Percentiles rank a stretch among this genome's conserved stretches.
phyloP scores from a whole-genome alignment of 2,113 vertebrate species.

The Saimiri boliviensis region DNA sequence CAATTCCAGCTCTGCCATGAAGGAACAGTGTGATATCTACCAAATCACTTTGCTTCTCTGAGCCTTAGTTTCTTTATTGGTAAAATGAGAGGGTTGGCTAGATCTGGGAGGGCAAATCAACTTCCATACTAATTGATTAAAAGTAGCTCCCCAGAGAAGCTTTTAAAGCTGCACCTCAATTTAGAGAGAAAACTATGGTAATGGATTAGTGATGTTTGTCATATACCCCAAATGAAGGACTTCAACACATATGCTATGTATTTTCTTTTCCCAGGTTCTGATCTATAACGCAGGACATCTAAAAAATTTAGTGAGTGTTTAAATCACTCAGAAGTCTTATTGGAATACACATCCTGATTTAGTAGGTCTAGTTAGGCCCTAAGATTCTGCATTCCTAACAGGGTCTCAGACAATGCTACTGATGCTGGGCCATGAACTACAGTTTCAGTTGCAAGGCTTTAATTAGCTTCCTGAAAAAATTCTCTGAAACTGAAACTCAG shows the following conservation, averaged over 20 bases:
- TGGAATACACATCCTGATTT: neutral
- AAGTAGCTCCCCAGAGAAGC: neutral
- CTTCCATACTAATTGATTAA: neutral
- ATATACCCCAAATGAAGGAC: neutral
- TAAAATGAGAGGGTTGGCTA: neutral
- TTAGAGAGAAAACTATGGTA: neutral
- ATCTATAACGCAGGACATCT: neutral
- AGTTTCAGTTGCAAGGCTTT: too few relatives aligned
- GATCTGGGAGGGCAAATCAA: neutral
- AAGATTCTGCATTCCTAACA: neutral
- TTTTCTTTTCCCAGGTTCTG: neutral
- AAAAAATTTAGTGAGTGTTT: neutral
- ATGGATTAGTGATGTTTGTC: neutral
- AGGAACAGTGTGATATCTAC: neutral
- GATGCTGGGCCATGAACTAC: neutral
- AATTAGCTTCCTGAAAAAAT: neutral
- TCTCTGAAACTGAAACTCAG: neutral
- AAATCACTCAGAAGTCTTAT: neutral
- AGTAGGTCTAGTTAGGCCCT: neutral
- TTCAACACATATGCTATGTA: neutral
- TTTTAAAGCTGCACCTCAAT: neutral
- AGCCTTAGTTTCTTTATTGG: neutral
- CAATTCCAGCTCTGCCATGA: neutral
- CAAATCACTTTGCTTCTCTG: neutral
- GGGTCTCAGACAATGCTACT: neutral